Evolutionary conservation across 2,797 vertebrate genomes (phyloP), one percentile per base, ranked within the genome.

Genomic region (Buphagus erythrorhynchus): DNA sequence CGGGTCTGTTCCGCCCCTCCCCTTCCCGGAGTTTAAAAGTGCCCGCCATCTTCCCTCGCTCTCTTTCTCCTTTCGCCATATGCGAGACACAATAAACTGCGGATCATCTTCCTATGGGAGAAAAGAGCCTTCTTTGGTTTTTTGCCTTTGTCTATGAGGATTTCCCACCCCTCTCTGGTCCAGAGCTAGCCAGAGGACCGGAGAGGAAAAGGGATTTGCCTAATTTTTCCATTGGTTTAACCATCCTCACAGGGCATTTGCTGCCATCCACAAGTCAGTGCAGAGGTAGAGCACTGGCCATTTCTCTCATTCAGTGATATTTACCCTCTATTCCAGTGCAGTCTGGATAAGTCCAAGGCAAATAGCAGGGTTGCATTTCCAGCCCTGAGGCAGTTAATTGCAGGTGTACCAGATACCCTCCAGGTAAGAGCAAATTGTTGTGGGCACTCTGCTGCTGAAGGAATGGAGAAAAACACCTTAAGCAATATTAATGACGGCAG

Each of bases 391-490:
- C 20, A 65, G 31, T 3, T 24, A 11, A 28, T 24, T 48, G 20
- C 42, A 72, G 40, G 24, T 46, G 10, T 63, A 63, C 13, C 19
- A 52, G 24, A 33, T 28, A 72, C 5, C 8, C 24, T 40, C 16
- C 29, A 73, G 20, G 20, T 42, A 31, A 65, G 40, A 73, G 42
- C 25, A 66, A 74, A 57, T n/a, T 57, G 31, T 17, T 33, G 36
- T 0, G 0, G 9, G 14, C 21, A 42, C 7, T 49, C 20, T 31
- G 31, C 14, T 58, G 8, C 61, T 15, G 35, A 35, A 57, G 17
- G 31, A 66, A 74, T 6, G 1, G 26, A 74, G 36, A 26, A 74
- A 49, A 65, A 14, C 11, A 48, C 14, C 16, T 65, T 26, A 11
- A 29, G 21, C 31, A 49, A 6, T 35, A 33, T 42, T 22, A 17